Evolutionary conservation across 2,797 vertebrate genomes (phyloP), one percentile per base, ranked within the genome.

Genomic region (Hafferia zeledoni): DNA sequence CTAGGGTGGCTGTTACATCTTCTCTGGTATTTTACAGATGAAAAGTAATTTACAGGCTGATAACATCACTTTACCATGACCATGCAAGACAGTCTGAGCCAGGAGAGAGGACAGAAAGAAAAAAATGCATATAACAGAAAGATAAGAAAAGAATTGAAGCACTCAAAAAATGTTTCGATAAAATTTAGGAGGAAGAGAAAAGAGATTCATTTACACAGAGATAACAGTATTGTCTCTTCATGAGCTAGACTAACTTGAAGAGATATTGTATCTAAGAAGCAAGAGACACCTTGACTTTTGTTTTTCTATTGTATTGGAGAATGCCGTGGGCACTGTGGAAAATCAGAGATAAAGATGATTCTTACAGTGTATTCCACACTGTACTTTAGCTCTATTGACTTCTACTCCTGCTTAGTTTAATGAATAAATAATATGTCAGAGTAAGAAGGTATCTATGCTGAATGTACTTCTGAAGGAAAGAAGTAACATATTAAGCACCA

Each of bases 391-490:
- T 83, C 60, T 77, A 12, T 18, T 80, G 71, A 83, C 37, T 79
- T 70, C 46, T 89, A 68, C 13, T 86, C 14, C 39, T 71, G 27
- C 56, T 70, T 28, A 60, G 68, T 43, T 60, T 63, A 78, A 80
- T 30, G 39, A 89, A 70, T 44, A 63, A 55, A 49, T 76, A 67
- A 78, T 23, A 55, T 43, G 37, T 50, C 44, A 61, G 27, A 27
- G 3, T 87, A 87, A 87, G 49, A 39, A 87, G 35, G n/a, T 83
- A 65, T 27, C 69, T 9, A 56, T 28, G 35, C 20, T 69, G 31
- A 93, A 83, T 31, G 18, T 27, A 81, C 11, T 81, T 69, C 39
- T 63, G 25, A 88, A 76, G n/a, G 50, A 64, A 93, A 90, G 64
- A 84, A 93, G 44, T 53, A 91, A 76, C 82, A 74, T 55, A 59